A percentile compares a stretch with the other conserved stretches of the same genome.
phyloP scores from a whole-genome alignment of 2,888 invertebrate genomes.

The Eurois occulta region DNA sequence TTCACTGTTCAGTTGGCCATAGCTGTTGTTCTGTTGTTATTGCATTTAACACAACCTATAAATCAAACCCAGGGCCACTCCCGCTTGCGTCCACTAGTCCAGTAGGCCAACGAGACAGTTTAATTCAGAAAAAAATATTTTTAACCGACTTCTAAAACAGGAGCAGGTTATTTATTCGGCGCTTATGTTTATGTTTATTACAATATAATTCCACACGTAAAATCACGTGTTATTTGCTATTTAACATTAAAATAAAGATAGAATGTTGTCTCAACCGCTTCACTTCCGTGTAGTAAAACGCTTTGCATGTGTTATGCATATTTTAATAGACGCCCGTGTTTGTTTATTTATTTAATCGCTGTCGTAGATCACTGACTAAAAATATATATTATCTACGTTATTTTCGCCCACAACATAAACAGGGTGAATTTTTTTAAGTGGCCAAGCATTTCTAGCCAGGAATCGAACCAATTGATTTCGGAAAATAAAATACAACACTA shows the following conservation, averaged over 20 bases:
- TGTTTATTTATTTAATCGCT: conserved; percentile 50
- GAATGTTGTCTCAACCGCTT: conserved; percentile 39
- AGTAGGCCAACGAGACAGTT: background rate
- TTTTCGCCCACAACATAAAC: conserved; percentile 19
- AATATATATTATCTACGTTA: conserved; percentile 19
- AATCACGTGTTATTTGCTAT: background rate
- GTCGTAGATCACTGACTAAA: conserved; percentile 38
- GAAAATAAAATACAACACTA: no score
- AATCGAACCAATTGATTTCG: no score
- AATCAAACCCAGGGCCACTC: background rate
- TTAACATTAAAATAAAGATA: conserved; percentile 32
- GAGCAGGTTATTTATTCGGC: background rate
- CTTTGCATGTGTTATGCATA: conserved; percentile 13
- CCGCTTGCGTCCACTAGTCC: background rate
- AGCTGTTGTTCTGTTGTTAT: background rate
- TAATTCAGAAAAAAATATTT: background rate
- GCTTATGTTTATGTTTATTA: background rate
- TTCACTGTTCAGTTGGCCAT: background rate
- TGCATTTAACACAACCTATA: background rate
- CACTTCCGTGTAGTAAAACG: conserved; percentile 37
- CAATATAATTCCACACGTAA: background rate
- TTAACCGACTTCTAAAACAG: background rate
- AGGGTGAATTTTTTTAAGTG: no score
- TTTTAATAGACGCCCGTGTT: conserved; percentile 41
- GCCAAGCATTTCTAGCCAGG: no score